Evolutionary conservation across 2,113 vertebrate genomes (phyloP), one percentile per base, ranked within the genome.

Genomic region (Prietella phreatophila): DNA sequence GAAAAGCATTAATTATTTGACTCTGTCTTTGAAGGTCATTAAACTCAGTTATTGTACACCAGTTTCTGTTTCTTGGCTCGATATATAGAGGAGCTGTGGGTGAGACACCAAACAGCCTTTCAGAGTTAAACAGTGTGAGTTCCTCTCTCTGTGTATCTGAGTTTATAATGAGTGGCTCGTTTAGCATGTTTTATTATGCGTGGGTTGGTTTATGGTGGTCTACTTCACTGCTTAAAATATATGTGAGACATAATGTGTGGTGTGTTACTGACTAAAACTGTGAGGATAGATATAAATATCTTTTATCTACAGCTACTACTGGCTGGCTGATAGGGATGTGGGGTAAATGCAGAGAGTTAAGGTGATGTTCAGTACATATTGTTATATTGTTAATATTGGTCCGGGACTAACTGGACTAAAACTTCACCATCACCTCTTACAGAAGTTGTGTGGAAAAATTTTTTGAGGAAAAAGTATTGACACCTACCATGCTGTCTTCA

Each of bases 211-310:
- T 67, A 84, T 50, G 42, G 82, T 42, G 11, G 82, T 61, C 61
- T 84, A 76, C 71, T 78, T 47, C 25, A n/a, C 36, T 85, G 84
- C 71, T 61, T 10, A 75, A 85, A 84, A 84, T 67, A 84, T 30
- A 84, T 22, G 61, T 67, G 82, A 84, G 42, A 83, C 82, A 65
- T 50, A 83, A 63, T 83, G 63, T 63, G 30, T 83, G 55, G 58
- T 56, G 78, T 58, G 53, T 56, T 58, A 56, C 78, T 61, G 81
- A 39, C 80, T 36, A 61, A 82, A 82, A 61, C 33, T 82, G 81
- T 39, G 81, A 63, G 36, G 22, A 83, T 27, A n/a, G 82, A 63
- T 42, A 83, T 63, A 83, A 83, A 83, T 83, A 83, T 63, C 22
- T 50, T 63, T 83, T 27, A 83, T 27, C 10, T 42, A 3, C 22